phyloP scores from a whole-genome alignment of 2,888 invertebrate species.

The Nephrotoma guestfalica region DNA sequence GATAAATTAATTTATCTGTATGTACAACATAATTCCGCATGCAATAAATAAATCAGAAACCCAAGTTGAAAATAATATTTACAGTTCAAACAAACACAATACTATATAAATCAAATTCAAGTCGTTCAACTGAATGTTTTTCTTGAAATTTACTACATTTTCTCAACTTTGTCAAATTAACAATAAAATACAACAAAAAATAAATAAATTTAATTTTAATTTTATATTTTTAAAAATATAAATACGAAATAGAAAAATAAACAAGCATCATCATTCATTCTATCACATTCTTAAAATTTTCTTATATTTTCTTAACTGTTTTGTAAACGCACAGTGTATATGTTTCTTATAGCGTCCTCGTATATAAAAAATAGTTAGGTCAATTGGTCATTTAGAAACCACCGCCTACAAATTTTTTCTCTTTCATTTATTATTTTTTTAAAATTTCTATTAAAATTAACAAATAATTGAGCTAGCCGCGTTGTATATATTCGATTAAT shows the following conservation, averaged over 20 bases:
- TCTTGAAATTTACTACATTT: neutral
- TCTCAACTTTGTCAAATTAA: neutral
- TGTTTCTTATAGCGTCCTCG: neutral
- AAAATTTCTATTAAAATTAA: neutral
- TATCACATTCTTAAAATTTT: neutral
- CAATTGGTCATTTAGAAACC: neutral
- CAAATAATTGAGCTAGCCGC: neutral
- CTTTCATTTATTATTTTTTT: neutral
- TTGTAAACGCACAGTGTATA: neutral
- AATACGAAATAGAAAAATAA: neutral
- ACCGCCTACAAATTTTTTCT: neutral
- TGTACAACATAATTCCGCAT: neutral
- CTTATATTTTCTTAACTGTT: neutral
- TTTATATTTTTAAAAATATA: neutral
- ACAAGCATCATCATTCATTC: neutral
- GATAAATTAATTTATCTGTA: neutral
- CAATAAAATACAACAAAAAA: neutral
- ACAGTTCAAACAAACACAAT: neutral
- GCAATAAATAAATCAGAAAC: neutral
- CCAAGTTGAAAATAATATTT: neutral
- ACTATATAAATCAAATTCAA: neutral
- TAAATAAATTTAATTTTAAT: neutral
- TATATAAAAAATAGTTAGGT: neutral
- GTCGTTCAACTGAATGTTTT: neutral
- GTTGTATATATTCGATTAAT: too few species aligned